phyloP scores from a whole-genome alignment of 64 coral and sea anemone genomes.

The Dendrophyllia cribrosa region DNA sequence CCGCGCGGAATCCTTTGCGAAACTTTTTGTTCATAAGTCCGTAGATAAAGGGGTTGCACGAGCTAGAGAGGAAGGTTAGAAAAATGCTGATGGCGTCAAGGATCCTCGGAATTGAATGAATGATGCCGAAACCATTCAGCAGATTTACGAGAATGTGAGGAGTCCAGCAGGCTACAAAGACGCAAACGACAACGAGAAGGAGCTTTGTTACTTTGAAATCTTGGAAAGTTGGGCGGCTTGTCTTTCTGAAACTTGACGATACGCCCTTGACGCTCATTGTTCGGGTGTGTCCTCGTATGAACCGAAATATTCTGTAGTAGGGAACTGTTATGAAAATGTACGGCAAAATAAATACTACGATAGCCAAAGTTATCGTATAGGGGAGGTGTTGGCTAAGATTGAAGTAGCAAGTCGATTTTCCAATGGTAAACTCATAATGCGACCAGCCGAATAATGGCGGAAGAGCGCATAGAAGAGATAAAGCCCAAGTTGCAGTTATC shows the following conservation, averaged over 20 bases:
- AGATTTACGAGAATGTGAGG: conserved; percentile 80
- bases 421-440: conserved; percentile 42
- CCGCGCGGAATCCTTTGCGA: conserved; percentile 82
- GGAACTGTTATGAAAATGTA: conserved; percentile 78
- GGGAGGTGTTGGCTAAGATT: conserved; percentile 63
- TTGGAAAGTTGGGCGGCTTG: conserved; percentile 69
- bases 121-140: conserved; percentile 76
- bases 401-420: conserved; percentile 74
- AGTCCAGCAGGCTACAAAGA: conserved; percentile 91
- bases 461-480: conserved; percentile 73
- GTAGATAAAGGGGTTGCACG: conserved; percentile 86
- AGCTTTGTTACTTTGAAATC: conserved; percentile 93
- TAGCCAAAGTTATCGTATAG: conserved; percentile 74
- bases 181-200: conserved; percentile 74
- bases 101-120: conserved; percentile 65
- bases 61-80: conserved; percentile 80
- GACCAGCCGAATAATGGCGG: conserved; percentile 80
- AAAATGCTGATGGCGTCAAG: conserved; percentile 73
- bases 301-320: conserved; percentile 88
- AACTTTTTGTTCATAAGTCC: conserved; percentile 91
- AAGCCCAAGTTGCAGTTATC: conserved; percentile 71
- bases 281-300: conserved; percentile 77
- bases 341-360: conserved; percentile 75
- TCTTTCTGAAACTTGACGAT: conserved; percentile 47
- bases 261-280: conserved; percentile 64